Evolutionary conservation across 92 coral and sea anemone species (phyloP), one percentile per base, ranked within the genome.

Genomic region (Actinostola sp.): DNA sequence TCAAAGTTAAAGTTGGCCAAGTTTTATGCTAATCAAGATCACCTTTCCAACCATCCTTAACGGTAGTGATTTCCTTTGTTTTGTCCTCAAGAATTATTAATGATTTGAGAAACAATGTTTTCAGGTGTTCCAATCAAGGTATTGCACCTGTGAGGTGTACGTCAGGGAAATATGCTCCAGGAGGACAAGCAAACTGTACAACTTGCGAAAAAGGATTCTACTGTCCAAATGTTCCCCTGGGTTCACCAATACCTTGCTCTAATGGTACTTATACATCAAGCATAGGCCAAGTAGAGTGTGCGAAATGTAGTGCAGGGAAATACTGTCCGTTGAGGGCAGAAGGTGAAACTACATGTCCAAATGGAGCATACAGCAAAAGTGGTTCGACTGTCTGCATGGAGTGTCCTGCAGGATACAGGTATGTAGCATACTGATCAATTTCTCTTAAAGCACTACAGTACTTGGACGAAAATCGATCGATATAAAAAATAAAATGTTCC

Each of bases 401-500:
- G 57, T 94, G 98, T 28, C 95, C 98, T 35, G 92, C 92, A 31
- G 98, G 98, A 34, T 49, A 77, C 84, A 93, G 96, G 98, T 93
- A 59, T 34, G 70, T 51, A 66, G 11, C n/a, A n/a, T n/a, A n/a
- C n/a, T n/a, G n/a, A n/a, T n/a, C n/a, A n/a, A n/a, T n/a, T n/a
- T n/a, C n/a, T n/a, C n/a, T n/a, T n/a, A n/a, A n/a, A n/a, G n/a
- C n/a, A n/a, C n/a, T n/a, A n/a, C n/a, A n/a, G n/a, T n/a, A n/a
- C n/a, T n/a, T n/a, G n/a, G n/a, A n/a, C n/a, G n/a, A n/a, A n/a
- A n/a, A n/a, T n/a, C n/a, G n/a, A n/a, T n/a, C n/a, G n/a, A n/a
- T n/a, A n/a, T n/a, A n/a, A n/a, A n/a, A n/a, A n/a, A n/a, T n/a
- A n/a, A n/a, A n/a, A n/a, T n/a, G n/a, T n/a, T n/a, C n/a, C n/a